Evolutionary conservation across 1,140 invertebrate species (phyloP).

Genomic region (Ectropis grisescens): DNA sequence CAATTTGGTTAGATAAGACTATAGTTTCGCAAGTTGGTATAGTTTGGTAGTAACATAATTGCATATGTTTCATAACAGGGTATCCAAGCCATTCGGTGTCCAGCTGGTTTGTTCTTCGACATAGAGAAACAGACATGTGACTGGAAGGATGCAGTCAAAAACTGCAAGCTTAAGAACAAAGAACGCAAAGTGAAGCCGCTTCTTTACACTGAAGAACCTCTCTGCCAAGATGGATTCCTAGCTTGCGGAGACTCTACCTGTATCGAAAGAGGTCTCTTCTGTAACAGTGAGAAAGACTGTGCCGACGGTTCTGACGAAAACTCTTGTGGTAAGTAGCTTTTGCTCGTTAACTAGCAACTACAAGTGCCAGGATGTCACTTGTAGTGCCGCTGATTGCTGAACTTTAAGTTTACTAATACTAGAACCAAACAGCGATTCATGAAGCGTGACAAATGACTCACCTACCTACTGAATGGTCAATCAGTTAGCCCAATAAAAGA

Average conservation of each 20-base stretch:
- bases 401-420: constrained; percentile 1
- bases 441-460: constrained; percentile 40
- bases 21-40: too few relatives aligned
- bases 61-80: constrained; percentile 70
- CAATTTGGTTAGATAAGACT: too few relatives aligned
- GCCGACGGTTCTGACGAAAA: constrained; percentile 92
- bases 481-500: constrained; percentile 62
- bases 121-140: constrained; percentile 97
- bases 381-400: too few relatives aligned
- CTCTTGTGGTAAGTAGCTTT: constrained; percentile 88
- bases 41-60: too few relatives aligned
- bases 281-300: constrained; percentile 94
- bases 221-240: constrained; percentile 88
- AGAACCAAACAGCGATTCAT: constrained; percentile 1
- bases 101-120: constrained; percentile 93
- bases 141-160: constrained; percentile 94
- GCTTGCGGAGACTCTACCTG: constrained; percentile 90
- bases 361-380: too few relatives aligned
- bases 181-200: constrained; percentile 91
- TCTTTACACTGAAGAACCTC: constrained; percentile 90
- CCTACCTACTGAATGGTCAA: too few relatives aligned
- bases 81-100: constrained; percentile 92
- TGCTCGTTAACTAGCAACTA: too few relatives aligned
- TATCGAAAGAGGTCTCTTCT: constrained; percentile 92
- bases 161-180: constrained; percentile 93